Conservation (phyloP, 2,797 vertebrate genomes). For the Lophotriccus pileatus region DNA sequence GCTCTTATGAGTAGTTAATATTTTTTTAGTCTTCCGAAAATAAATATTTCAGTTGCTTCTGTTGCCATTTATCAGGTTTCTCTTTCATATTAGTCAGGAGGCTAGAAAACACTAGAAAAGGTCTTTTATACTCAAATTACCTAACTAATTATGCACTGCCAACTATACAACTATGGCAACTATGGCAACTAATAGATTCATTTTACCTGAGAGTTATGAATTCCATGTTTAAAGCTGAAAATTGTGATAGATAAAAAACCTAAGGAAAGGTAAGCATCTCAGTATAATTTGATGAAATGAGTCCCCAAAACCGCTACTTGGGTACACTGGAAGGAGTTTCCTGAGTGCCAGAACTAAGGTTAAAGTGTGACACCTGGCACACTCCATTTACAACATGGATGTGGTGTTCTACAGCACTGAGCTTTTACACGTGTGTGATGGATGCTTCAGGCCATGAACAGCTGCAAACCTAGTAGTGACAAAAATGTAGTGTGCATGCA, state of each 20-base stretch:
- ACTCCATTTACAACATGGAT: background rate
- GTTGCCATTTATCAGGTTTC: background rate
- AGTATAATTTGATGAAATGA: background rate
- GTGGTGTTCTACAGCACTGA: background rate
- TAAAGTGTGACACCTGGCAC: background rate
- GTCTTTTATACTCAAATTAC: background rate
- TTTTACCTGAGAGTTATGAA: background rate
- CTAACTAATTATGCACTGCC: background rate
- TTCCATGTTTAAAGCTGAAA: background rate
- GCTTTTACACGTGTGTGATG: accelerated
- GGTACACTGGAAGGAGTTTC: background rate
- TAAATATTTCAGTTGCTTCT: background rate
- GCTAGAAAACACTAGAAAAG: background rate
- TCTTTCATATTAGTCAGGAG: background rate
- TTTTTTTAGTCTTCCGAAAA: background rate
- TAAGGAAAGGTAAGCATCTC: background rate
- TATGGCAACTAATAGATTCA: background rate
- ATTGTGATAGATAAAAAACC: background rate
- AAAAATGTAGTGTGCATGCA: background rate
- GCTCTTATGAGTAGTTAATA: background rate
- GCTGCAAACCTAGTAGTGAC: background rate
- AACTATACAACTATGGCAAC: background rate
- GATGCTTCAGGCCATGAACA: background rate
- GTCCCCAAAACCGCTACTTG: background rate
- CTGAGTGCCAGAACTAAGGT: background rate